These are phyloP conservation scores for Serranus cabrilla DNA, from an alignment of 2,797 vertebrate genomes.

Conservation along the genomic window DNA sequence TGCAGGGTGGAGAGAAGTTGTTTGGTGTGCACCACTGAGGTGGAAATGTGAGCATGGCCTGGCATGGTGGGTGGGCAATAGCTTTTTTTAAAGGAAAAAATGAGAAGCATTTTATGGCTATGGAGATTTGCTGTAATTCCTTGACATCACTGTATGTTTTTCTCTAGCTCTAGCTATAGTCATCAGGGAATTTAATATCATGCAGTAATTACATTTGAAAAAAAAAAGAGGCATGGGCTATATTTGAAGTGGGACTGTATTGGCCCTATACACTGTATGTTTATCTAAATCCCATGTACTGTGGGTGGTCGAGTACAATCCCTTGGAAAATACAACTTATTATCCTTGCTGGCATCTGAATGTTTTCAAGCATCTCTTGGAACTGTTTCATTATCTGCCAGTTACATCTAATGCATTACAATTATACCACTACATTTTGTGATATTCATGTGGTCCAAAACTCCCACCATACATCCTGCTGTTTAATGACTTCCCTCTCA, in stretches of 20 bases:
- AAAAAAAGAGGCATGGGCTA: conserved; percentile 2
- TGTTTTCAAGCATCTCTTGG: neutral
- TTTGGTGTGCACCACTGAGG: conserved; percentile 79
- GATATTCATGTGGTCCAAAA: neutral
- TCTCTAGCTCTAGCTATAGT: neutral
- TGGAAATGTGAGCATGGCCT: conserved; percentile 77
- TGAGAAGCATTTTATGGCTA: conserved; percentile 31
- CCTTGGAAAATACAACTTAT: neutral
- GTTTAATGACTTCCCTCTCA: neutral
- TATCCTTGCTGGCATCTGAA: conserved; percentile 7
- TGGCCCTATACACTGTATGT: neutral
- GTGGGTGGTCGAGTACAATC: neutral
- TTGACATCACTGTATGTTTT: conserved; percentile 14
- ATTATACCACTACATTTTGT: neutral
- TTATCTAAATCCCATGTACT: conserved; percentile 14
- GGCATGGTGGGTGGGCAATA: conserved; percentile 70
- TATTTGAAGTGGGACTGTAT: conserved; percentile 1
- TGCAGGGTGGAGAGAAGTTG: conserved; percentile 73
- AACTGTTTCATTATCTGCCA: neutral
- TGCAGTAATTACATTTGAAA: conserved; percentile 3
- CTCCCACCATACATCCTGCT: neutral
- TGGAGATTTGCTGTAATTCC: conserved; percentile 45
- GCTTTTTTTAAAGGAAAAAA: conserved; percentile 53
- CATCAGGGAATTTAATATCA: conserved; percentile 5
- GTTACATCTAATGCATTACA: neutral